These are phyloP conservation scores for Cynocephalus volans DNA, from an alignment of 2,113 vertebrate genomes.

Conservation along the genomic window DNA sequence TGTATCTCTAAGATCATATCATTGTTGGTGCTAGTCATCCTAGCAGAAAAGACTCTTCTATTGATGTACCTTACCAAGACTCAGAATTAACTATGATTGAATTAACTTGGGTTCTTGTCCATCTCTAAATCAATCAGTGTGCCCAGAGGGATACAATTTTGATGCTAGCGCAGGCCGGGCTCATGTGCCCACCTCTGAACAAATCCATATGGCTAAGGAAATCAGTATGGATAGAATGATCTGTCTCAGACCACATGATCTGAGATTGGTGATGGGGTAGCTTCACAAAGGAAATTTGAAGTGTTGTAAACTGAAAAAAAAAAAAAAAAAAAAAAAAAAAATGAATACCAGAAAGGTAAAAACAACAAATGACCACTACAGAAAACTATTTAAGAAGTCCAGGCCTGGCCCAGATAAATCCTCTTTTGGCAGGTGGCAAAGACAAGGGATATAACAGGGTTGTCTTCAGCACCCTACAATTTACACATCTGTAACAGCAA, in stretches of 20 bases:
- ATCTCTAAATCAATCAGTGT: background rate
- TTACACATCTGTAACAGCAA: background rate
- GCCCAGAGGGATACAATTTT: background rate
- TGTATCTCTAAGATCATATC: background rate
- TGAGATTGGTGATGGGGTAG: background rate
- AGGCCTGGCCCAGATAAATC: background rate
- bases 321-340: background rate
- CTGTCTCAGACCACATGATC: background rate
- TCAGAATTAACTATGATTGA: constrained; percentile 32
- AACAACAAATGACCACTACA: background rate
- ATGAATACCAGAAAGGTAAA: background rate
- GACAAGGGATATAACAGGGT: background rate
- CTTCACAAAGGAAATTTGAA: constrained; percentile 33
- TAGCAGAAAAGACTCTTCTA: constrained; percentile 9
- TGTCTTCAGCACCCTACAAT: background rate
- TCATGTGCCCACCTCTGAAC: background rate
- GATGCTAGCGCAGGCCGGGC: background rate
- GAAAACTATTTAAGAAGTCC: background rate
- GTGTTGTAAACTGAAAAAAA: background rate
- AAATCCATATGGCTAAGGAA: background rate
- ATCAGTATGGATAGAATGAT: background rate
- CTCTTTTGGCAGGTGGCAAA: background rate
- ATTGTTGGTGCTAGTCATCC: background rate
- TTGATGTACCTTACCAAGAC: background rate
- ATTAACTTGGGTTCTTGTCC: background rate